Conservation (phyloP, 2,797 vertebrate species). For the Sebastes steindachneri region DNA sequence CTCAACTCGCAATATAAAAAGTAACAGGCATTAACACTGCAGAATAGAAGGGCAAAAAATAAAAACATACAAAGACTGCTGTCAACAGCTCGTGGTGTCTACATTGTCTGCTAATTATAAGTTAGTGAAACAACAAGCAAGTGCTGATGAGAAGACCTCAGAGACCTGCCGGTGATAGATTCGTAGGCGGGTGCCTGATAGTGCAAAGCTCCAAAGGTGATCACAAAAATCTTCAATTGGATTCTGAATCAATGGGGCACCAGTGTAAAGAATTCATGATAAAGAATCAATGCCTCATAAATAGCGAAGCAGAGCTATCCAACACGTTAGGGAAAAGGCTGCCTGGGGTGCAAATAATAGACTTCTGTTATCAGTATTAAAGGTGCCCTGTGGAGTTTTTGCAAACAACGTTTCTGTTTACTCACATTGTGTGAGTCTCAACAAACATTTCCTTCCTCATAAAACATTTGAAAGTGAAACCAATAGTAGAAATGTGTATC, state of each 20-base stretch:
- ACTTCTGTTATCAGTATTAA: neutral
- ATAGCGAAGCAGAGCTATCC: neutral
- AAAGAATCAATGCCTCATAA: neutral
- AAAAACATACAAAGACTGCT: neutral
- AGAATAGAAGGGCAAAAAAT: neutral
- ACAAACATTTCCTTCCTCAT: neutral
- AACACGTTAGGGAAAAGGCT: neutral
- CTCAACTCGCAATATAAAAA: neutral
- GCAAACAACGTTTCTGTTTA: neutral
- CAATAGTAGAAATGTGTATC: no score
- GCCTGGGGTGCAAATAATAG: neutral
- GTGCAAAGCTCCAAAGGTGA: neutral
- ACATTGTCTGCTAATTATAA: neutral
- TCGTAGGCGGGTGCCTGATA: neutral
- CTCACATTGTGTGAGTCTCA: neutral
- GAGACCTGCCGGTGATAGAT: neutral
- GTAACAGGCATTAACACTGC: neutral
- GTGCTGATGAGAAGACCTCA: neutral
- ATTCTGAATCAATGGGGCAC: neutral
- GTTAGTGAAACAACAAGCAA: neutral
- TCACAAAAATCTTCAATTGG: neutral
- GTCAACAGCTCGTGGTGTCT: neutral
- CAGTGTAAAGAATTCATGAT: neutral
- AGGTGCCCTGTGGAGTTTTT: neutral
- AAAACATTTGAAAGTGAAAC: neutral